Base-by-base conservation (phyloP, 1,140 invertebrate genomes). In the Ctenoplectra terminalis region DNA sequence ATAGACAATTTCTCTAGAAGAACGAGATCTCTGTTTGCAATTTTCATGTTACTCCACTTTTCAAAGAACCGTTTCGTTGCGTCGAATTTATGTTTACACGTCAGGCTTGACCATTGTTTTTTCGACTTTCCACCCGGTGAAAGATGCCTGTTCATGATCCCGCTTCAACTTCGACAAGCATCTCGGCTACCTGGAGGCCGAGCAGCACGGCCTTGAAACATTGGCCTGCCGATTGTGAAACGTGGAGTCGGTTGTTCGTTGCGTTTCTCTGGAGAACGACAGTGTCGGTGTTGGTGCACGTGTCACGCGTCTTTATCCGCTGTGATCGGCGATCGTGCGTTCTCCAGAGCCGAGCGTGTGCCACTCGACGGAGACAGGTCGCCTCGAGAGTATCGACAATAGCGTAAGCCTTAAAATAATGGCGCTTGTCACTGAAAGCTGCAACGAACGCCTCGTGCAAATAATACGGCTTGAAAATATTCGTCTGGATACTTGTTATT, bases 221-320 rank as follows among this genome's bases (percentile, higher is more conserved):
- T 54, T 63, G 46, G 46, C 23, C 77, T 29, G 20, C 20, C 58
- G 77, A 80, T 64, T 80, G 77, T 15, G 58, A 80, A 73, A 80
- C 61, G 37, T 54, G 50, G 37, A 63, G 69, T 37, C 67, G 67
- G 67, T 72, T 52, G 69, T 58, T 72, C 29, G 23, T 23, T 37
- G 40, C 76, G 52, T 60, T 31, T 71, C 50, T 60, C 5, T 15
- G 56, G 20, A 26, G 46, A 63, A 37, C 8, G 11, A 29, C 34
- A 43, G 23, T 29, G 66, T 52, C 58, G 67, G n/a, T 66, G 72
- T 52, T 75, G 26, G 43, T 79, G 77, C 34, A 63, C 69, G 69
- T 60, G 69, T 52, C 58, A 31, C 31, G 15, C 17, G 20, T 50
- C 26, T 79, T 64, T 73, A 73, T 80, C 56, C 23, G 31, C 37